Conservation (phyloP, 2,888 invertebrate species). For the Agrotis ipsilon region DNA sequence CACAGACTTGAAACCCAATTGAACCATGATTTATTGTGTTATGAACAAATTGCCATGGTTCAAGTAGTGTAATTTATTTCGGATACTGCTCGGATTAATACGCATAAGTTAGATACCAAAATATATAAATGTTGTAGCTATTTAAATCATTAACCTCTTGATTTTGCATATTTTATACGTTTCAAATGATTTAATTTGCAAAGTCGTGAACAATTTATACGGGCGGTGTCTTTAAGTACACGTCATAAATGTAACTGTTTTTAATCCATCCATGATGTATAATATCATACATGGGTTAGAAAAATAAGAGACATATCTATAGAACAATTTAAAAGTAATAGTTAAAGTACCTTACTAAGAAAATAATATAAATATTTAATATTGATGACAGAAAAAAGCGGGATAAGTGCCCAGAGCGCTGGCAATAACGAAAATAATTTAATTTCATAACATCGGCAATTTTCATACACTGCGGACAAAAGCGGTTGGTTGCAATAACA, state of each 20-base stretch:
- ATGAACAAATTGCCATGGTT: conserved; percentile 38
- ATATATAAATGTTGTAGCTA: conserved; percentile 9
- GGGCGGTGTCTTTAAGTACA: not conserved
- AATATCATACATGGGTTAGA: too few species aligned
- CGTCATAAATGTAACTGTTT: conserved; percentile 2
- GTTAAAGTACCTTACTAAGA: too few species aligned
- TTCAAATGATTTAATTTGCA: conserved; percentile 10
- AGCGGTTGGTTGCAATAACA: conserved; percentile 6
- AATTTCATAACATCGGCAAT: conserved; percentile 6
- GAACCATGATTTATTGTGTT: conserved; percentile 46
- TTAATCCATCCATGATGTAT: not conserved
- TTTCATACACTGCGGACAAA: conserved; percentile 16
- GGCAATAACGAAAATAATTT: too few species aligned
- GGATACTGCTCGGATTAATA: conserved; percentile 6
- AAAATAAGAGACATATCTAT: too few species aligned
- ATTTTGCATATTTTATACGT: conserved; percentile 18
- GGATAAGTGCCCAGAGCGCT: too few species aligned
- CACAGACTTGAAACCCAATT: conserved; percentile 29
- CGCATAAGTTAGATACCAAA: conserved; percentile 3
- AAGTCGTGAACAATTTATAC: conserved; percentile 24
- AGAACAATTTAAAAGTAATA: too few species aligned
- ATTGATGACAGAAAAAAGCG: too few species aligned
- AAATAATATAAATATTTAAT: too few species aligned
- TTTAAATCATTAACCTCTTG: conserved; percentile 14
- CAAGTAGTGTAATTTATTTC: conserved; percentile 48